Evolutionary conservation across 2,113 vertebrate species (phyloP), one percentile per base, ranked within the genome.

Genomic region (Thunnus maccoyii): DNA sequence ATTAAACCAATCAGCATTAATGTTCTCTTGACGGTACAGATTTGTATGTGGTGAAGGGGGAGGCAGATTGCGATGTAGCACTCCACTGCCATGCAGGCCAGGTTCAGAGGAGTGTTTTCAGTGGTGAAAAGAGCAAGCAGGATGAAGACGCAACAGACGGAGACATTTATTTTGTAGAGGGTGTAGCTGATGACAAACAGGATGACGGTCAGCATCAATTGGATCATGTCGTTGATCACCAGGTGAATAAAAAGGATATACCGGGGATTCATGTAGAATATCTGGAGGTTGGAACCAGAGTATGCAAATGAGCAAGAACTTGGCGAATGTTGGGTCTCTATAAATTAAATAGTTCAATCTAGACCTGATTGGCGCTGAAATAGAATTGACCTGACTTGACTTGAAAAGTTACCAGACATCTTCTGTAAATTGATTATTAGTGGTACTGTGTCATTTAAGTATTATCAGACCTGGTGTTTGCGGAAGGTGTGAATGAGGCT

Each of bases 51-150:
- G 17, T 64, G 90, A 0, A 95, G 82, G 2, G 95, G 95, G 18
- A 93, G 6, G 46, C 95, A 94, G 14, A 95, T 60, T 76, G 95
- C 94, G 54, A 94, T 80, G 86, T 92, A 95, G 65, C 94, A 92
- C 61, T 95, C 95, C n/a, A 91, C 41, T 0, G 92, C 94, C 95
- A 95, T 94, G 63, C 93, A 90, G 0, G 93, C 94, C 79, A 95
- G 86, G 74, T 91, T 95, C 61, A 95, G 80, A 3, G 94, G 93
- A 1, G 91, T 94, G 85, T 90, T 94, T 46, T 91, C 87, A 5
- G 89, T 88, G 58, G 89, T 61, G 67, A 89, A 65, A 11, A 90
- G 52, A 2, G 90, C 61, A 0, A 90, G 0, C 16, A 91, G 60
- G n/a, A 8, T 30, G 1, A 92, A 44, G 9, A 63, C 1, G 36